Evolutionary conservation across 92 coral and sea anemone genomes (phyloP), one percentile per base, ranked within the genome.

Genomic region (Palythoa caribaeorum): DNA sequence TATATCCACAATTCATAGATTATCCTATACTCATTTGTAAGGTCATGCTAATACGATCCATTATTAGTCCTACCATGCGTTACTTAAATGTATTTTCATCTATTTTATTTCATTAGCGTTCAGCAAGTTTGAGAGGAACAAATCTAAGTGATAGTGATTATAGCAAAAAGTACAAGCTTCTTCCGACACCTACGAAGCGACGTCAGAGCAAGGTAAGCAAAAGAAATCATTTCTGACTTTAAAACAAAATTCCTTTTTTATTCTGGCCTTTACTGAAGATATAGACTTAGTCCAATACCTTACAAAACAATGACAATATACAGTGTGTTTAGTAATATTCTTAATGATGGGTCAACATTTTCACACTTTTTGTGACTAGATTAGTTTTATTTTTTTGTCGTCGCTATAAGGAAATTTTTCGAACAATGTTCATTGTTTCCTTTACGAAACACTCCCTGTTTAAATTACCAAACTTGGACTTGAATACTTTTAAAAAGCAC

Each of bases 181-280:
- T 90, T 3, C 96, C 96, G 21, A 95, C 98, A 1, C 98, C 96
- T 3, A 91, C 93, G 20, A 95, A 95, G 62, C 93, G 90, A n/a
- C 90, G 98, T 5, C 94, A 95, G 38, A 95, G 90, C 81, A 95
- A 95, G 96, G 97, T 94, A 87, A 65, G 75, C 59, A 9, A 1
- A 6, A 20, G 16, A 28, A 59, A 14, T 59, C 14, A 36, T 57
- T 54, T n/a, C 21, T 3, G 37, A 53, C 17, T 44, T 5, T 47
- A 10, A 38, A n/a, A 73, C 16, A 38, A 4, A 44, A 44, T 44
- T 5, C 5, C 5, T 8, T 44, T 44, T 55, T 55, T 40, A 60
- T 55, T 19, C 28, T 10, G 83, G 5, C 35, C 9, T 35, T 55
- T 35, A 20, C 28, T 6, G 13, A 54, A 36, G 72, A 5, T 11